Percentiles rank a stretch among this genome's conserved stretches.
Evolutionary conservation across 2,888 invertebrate species (phyloP).

Genomic region (Ophion obscuratus): DNA sequence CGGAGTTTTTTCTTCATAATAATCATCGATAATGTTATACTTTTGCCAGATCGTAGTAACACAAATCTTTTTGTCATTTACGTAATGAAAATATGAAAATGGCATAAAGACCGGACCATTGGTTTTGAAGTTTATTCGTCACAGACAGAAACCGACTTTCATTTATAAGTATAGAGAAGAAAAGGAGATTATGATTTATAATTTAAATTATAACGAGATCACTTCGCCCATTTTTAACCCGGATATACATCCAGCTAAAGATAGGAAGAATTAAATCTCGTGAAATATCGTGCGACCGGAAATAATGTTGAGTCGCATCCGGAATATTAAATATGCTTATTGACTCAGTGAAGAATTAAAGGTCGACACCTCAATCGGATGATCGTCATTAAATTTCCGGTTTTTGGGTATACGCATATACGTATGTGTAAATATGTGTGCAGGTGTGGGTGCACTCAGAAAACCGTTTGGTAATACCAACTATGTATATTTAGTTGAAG

Average conservation of each 20-base stretch:
- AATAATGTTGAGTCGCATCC: constrained; percentile 38
- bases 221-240: neutral
- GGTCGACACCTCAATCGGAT: constrained; percentile 51
- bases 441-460: too few species aligned
- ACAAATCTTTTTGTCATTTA: too few species aligned
- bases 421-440: neutral
- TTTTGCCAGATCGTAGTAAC: too few species aligned
- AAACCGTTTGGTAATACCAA: too few species aligned
- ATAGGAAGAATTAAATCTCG: neutral
- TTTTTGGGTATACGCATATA: neutral
- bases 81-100: too few species aligned
- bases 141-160: too few species aligned
- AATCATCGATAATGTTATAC: too few species aligned
- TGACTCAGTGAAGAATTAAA: constrained; percentile 59
- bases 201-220: neutral
- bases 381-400: constrained; percentile 28
- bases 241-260: neutral
- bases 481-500: too few species aligned
- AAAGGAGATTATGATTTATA: neutral
- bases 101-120: too few species aligned
- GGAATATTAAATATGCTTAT: constrained; percentile 52
- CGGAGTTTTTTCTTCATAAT: too few species aligned
- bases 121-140: too few species aligned
- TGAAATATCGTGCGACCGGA: neutral
- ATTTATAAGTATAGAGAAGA: too few species aligned